Evolutionary conservation across 1,140 invertebrate species (phyloP), one percentile per base, ranked within the genome.

Genomic region (Ptiloglossa arizonensis): DNA sequence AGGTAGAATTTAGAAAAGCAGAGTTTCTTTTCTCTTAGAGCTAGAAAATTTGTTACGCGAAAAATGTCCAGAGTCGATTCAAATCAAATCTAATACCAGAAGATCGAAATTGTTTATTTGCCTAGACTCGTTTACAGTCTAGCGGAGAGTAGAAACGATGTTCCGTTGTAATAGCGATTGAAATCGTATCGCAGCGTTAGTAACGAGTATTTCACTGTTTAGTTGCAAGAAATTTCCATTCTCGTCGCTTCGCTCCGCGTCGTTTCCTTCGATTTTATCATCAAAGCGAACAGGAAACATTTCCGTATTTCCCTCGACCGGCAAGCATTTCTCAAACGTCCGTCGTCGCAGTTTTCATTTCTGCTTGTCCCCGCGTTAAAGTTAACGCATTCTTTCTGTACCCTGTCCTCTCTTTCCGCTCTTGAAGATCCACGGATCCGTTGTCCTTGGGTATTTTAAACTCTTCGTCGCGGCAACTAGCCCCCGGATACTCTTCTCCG

Each of bases 391-490:
- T 35, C n/a, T 2, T 32, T 24, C 8, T 24, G 13, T 27, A 38
- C 9, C 2, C 13, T 5, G 24, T n/a, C n/a, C n/a, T n/a, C 15
- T 46, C 8, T 5, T 15, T 60, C 19, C 9, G 17, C 4, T n/a
- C 17, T 44, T n/a, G n/a, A n/a, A n/a, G n/a, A n/a, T n/a, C 1
- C n/a, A 22, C 15, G n/a, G 15, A 48, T 17, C 3, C n/a, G 2
- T 11, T 35, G 24, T 57, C 32, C 32, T 59, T 57, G 24, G 57
- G 1, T 48, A 8, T 48, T 38, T 29, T 0, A 63, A 15, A 29
- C 19, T 38, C 17, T 38, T 59, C n/a, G 29, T 27, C 44, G 8
- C n/a, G 2, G 60, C 41, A 69, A 75, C 54, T 50, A 75, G 29
- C 54, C 56, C 8, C 38, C 17, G 54, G 41, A 59, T 66, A 59